A percentile compares a stretch with the other conserved stretches of the same genome.
Evolutionary conservation across 1,140 invertebrate genomes (phyloP).

Genomic region (Drosophila nigrodunni): DNA sequence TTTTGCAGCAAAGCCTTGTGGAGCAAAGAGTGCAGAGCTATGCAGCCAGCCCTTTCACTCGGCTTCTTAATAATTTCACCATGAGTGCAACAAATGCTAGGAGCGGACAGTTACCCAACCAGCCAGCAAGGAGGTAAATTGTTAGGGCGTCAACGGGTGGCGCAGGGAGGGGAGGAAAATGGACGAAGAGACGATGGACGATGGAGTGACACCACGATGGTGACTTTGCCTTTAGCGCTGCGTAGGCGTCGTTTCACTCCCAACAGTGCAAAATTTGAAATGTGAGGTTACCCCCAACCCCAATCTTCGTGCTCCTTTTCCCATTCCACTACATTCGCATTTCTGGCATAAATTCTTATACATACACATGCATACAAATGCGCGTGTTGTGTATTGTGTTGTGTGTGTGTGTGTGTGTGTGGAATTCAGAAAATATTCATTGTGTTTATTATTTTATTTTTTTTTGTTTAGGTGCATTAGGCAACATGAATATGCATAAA

Average conservation of each 20-base stretch:
- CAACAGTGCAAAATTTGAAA: slow-evolving; percentile 35
- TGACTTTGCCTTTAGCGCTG: slow-evolving; percentile 25
- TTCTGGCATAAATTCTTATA: slow-evolving; percentile 67
- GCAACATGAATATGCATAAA: slow-evolving; percentile 44
- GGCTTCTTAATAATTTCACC: too few relatives aligned
- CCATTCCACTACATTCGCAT: slow-evolving; percentile 46
- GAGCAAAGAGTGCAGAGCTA: too few relatives aligned
- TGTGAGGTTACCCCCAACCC: slow-evolving; percentile 56
- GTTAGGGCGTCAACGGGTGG: slow-evolving; percentile 36
- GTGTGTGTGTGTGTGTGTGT: slow-evolving; percentile 24
- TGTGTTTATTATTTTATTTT: neutral
- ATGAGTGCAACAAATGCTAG: slow-evolving; percentile 74
- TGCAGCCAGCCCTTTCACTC: too few relatives aligned
- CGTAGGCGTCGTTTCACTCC: slow-evolving; percentile 41
- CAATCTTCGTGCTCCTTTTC: slow-evolving; percentile 27
- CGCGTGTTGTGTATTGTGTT: slow-evolving; percentile 1
- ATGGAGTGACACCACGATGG: slow-evolving; percentile 17
- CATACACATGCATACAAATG: slow-evolving; percentile 23
- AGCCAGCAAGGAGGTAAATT: slow-evolving; percentile 48
- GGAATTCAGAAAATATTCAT: slow-evolving; percentile 4
- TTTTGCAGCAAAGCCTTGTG: too few relatives aligned
- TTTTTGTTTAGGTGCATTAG: slow-evolving; percentile 26
- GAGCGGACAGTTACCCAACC: slow-evolving; percentile 9
- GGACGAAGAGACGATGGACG: neutral
- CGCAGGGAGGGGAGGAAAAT: neutral